Evolutionary conservation across 2,113 vertebrate genomes (phyloP), one percentile per base, ranked within the genome.

Genomic region (Hiodon tergisus): DNA sequence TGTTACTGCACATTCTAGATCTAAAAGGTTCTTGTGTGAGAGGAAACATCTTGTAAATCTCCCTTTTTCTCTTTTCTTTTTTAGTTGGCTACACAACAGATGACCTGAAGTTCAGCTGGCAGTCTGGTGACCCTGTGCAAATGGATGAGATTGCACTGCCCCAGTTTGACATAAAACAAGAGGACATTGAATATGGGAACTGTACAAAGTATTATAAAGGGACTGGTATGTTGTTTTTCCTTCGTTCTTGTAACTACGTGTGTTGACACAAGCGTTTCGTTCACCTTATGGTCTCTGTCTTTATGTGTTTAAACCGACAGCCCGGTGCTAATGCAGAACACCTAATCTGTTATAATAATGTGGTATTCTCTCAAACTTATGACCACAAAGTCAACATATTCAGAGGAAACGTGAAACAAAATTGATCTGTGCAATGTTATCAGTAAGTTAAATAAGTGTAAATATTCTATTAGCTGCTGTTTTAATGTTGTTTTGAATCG

Each of bases 181-280:
- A 98, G 67, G 96, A 98, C 81, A 98, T 98, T 0, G 91, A 91
- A 80, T 98, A 98, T 87, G 94, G 95, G 81, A 98, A 98, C 85
- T 98, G 97, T 82, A 98, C 97, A 78, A 98, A 98, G 81, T 98
- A 92, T 76, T 98, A 98, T 79, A 93, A 95, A 89, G 97, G 96
- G 83, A 98, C 97, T 82, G 96, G 97, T 98, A 85, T 78, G 91
- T 84, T 78, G 31, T 77, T 46, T 53, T 11, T 46, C 31, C 62
- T n/a, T 67, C 6, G 54, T 66, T 54, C n/a, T 3, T 59, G 3
- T 59, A 5, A 9, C 3, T 31, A 31, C 31, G 2, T 31, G 31
- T 31, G 31, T 31, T 31, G 31, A 31, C 31, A 31, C 31, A 31
- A 31, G 31, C 31, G 31, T 31, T 31, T 31, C 2, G 31, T 31